These are phyloP conservation scores for Cylindroiulus punctatus DNA, from an alignment of 2,888 invertebrate genomes.

Conservation along the genomic window DNA sequence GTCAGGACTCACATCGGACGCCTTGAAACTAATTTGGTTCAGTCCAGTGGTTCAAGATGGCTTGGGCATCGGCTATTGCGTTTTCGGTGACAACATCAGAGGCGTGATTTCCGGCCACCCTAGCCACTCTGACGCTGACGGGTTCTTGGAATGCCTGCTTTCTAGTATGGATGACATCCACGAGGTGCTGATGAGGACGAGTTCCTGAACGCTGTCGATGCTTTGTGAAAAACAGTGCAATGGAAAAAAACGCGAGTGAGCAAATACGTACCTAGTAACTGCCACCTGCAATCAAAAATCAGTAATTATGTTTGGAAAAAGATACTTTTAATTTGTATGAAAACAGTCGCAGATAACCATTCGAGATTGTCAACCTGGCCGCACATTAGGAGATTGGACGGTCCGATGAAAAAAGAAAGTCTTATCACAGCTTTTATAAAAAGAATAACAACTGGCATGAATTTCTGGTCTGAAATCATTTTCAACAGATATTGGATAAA, in stretches of 20 bases:
- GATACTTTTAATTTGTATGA: neutral
- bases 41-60: constrained; percentile 92
- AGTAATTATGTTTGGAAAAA: neutral
- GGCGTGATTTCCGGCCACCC: constrained; percentile 84
- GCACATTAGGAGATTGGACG: no score
- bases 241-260: no score
- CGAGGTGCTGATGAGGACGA: neutral
- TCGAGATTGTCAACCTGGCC: neutral
- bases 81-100: constrained; percentile 83
- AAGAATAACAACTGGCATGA: no score
- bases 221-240: no score
- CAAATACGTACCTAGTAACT: no score
- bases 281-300: no score
- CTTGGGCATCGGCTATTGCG: constrained; percentile 90
- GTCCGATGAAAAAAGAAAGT: no score
- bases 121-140: constrained; percentile 75
- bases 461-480: no score
- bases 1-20: constrained; percentile 88
- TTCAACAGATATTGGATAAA: no score
- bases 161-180: constrained; percentile 26
- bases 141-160: neutral
- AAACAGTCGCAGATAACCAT: neutral
- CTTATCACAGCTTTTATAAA: no score
- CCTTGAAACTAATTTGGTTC: constrained; percentile 89
- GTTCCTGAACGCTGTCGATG: neutral